Evolutionary conservation across 2,797 vertebrate genomes (phyloP), one percentile per base, ranked within the genome.

Genomic region (Momotus momota): DNA sequence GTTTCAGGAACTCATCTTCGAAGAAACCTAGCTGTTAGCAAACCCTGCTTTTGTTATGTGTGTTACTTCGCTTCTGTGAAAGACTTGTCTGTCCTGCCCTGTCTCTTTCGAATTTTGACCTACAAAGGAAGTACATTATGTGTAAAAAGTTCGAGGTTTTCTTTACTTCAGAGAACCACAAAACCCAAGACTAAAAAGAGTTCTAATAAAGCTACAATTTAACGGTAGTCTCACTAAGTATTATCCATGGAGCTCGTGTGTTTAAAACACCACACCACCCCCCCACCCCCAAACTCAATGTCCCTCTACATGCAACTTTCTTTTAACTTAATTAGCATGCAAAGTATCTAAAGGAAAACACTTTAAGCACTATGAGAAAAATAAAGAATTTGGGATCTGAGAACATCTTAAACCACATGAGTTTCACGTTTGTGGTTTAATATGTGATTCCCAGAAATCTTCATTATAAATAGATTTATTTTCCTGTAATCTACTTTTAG

Each of bases 381-480:
- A 78, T 35, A 73, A 61, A 72, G 43, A 73, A 19, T 81, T 77
- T 60, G 51, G 64, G 57, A 64, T 95, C 79, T 96, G 94, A 81
- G 86, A 88, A 88, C 89, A 23, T 90, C 86, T 93, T 64, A 77
- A 91, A 88, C 90, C 48, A 52, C 94, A 91, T 48, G 52, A 93
- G 91, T 95, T 94, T 90, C 83, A 35, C 84, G 93, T 95, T 95
- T 94, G 94, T 86, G 95, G 87, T 65, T 86, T 81, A 31, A 94
- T 91, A 96, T 92, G 95, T 19, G 91, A 93, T 81, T 93, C 49
- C 81, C 54, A 83, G 85, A 83, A 94, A 88, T 66, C 82, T 94
- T 96, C 91, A 81, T 91, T 96, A 94, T 25, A 78, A 94, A 67
- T 92, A 81, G 79, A 94, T 96, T 88, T 91, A 74, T 94, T 97